Base-by-base conservation (phyloP, 2,888 invertebrate species). In the Phragmatobia fuliginosa region DNA sequence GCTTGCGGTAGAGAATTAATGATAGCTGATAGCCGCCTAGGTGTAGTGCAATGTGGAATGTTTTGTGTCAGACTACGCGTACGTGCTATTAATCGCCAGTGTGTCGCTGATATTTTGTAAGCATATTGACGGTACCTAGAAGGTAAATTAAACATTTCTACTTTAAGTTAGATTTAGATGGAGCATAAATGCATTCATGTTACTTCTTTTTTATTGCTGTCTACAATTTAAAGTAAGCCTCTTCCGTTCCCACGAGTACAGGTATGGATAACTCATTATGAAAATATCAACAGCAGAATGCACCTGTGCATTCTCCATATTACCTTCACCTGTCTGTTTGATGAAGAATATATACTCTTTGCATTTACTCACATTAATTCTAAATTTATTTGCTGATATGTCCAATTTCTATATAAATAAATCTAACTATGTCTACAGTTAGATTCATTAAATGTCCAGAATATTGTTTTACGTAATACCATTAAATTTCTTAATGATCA, bases 1-100 rank as follows among this genome's bases (percentile, higher is more conserved):
- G 76, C 84, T 85, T 85, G 85, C 81, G 77, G 83, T 84, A 86
- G 86, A 88, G 79, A 83, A 91, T 90, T 88, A 88, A 89, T 88
- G 86, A 88, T 88, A 85, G 84, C 81, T 86, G 83, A 84, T 83
- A 83, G 72, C 71, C 74, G 78, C 70, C 78, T 75, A 78, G 72
- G 73, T 74, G 77, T 74, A 82, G 70, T 73, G 79, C 73, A 80
- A 71, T 62, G 68, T 72, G 78, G 76, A 77, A 79, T 83, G 72
- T 75, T 82, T 76, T 74, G 68, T 82, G 65, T 80, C 65, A 76
- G 64, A 73, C 66, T 76, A 62, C 41, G 25, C 71, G 80, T 78
- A 74, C 71, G 72, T 74, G 74, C 68, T 41, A 66, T 28, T 74
- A 76, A 75, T 75, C 32, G 33, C 28, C 32, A 36, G 62, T 68